Base-by-base conservation (phyloP, 2,113 vertebrate genomes). In the Megaceryle torquata region DNA sequence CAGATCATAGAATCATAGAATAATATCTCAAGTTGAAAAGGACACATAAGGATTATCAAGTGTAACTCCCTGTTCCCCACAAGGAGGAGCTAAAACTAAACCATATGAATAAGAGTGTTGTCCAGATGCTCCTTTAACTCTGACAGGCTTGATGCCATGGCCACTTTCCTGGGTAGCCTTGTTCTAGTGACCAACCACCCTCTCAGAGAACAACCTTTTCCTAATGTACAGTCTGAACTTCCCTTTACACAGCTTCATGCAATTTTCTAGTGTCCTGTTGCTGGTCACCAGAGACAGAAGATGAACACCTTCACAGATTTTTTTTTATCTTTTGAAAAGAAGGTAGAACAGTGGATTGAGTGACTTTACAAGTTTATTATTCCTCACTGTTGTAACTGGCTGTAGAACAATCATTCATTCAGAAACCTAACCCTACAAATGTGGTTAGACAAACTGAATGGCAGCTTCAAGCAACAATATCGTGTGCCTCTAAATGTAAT, bases 151-250 rank as follows among this genome's bases (percentile, higher is more conserved):
- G 41, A 7, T 71, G 16, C 8, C 2, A 3, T 21, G 31, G 43
- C 3, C 35, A 24, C 3, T 37, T 74, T 6, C 28, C 14, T 48
- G 21, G 8, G 21, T 1, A 88, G 13, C 11, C 18, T 61, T 69
- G 2, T 51, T 82, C 29, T 21, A 70, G 16, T 19, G 35, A n/a
- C 35, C 0, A 0, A 53, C 4, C 5, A 70, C 9, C 13, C 9
- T 54, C 43, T 33, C 16, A 39, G 3, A 51, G 60, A 79, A 56
- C 16, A 82, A 56, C 4, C 0, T 61, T 75, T 65, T 37, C 41
- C 22, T 67, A 7, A 13, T 11, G 10, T 41, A 74, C 33, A 41
- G 9, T 54, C 37, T 44, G n/a, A 82, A 46, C 35, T 46, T 69
- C 21, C 13, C 5, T 6, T 12, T 8, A 13, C 0, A 1, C 25